These are phyloP conservation scores for Gasteruption jaculator DNA, from an alignment of 2,888 invertebrate species.

Conservation along the genomic window DNA sequence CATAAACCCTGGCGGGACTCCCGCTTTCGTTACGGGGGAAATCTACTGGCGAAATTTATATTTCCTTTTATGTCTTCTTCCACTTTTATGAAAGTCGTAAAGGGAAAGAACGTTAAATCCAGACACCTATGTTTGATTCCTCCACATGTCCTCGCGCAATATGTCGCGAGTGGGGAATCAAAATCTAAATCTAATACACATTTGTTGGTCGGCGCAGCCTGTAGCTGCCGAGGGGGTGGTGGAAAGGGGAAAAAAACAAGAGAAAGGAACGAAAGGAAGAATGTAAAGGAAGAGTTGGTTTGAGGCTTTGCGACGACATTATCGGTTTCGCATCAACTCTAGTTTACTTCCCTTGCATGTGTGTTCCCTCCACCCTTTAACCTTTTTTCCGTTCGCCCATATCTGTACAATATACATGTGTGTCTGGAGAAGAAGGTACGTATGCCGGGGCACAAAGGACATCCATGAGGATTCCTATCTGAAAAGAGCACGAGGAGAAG, in stretches of 20 bases:
- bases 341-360: slow-evolving; percentile 34
- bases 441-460: too few relatives aligned
- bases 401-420: slow-evolving; percentile 9
- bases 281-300: slow-evolving; percentile 15
- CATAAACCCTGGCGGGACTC: too few relatives aligned
- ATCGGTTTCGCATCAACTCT: slow-evolving; percentile 49
- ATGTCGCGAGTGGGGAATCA: slow-evolving; percentile 14
- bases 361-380: slow-evolving; percentile 7
- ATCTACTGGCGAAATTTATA: too few relatives aligned
- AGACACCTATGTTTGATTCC: too few relatives aligned
- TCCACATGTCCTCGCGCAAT: too few relatives aligned
- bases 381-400: slow-evolving; percentile 8
- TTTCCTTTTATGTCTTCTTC: too few relatives aligned
- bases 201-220: slow-evolving; percentile 24
- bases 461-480: too few relatives aligned
- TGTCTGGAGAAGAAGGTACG: slow-evolving; percentile 9
- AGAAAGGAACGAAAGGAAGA: slow-evolving; percentile 6
- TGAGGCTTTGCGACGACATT: slow-evolving; percentile 35
- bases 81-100: too few relatives aligned
- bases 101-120: too few relatives aligned
- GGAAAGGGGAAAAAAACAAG: not conserved
- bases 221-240: slow-evolving; percentile 5
- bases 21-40: too few relatives aligned
- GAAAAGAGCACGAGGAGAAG: too few relatives aligned
- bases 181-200: slow-evolving; percentile 33